Evolutionary conservation across 2,888 invertebrate genomes (phyloP), one percentile per base, ranked within the genome.

Genomic region (Hyalella azteca): DNA sequence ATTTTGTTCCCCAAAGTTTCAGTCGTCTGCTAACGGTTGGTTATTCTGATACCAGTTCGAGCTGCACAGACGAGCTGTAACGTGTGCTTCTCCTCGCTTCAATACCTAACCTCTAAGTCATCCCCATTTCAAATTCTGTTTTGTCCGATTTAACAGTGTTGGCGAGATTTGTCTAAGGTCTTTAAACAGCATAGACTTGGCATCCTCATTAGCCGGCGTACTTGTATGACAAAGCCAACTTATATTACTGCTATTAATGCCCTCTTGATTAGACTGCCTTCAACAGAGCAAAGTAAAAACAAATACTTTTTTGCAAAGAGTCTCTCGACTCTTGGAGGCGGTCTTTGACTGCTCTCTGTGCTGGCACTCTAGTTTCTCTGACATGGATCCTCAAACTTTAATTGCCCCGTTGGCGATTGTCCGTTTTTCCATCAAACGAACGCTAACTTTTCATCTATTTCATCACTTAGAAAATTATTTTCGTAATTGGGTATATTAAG

Each of bases 11-110:
- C 2, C 36, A 32, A 36, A 66, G 66, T 29, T 66, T 66, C 36
- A 36, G 66, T 66, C 66, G 66, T 36, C 66, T 66, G 7, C 66
- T 66, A 32, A 66, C 66, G 19, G 66, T 66, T 19, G 66, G 66
- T 29, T 36, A 36, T 66, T 66, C 66, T 7, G 66, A 66, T 39
- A 36, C 29, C 66, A 66, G 19, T 29, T 32, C 36, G 32, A 36
- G 66, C 22, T n/a, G n/a, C n/a, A 36, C 66, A 36, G 66, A 66
- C 66, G 36, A 66, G 32, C 66, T 66, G 22, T 66, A 66, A 36
- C 66, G 9, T 36, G 36, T 66, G 36, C 19, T n/a, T 36, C 29
- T 66, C 32, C 22, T 32, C 36, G 15, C 45, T 45, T 32, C 66
- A 66, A 66, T 66, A 66, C 66, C n/a, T n/a, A n/a, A n/a, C n/a